Evolutionary conservation across 2,113 vertebrate genomes (phyloP), one percentile per base, ranked within the genome.

Genomic region (Saccopteryx bilineata): DNA sequence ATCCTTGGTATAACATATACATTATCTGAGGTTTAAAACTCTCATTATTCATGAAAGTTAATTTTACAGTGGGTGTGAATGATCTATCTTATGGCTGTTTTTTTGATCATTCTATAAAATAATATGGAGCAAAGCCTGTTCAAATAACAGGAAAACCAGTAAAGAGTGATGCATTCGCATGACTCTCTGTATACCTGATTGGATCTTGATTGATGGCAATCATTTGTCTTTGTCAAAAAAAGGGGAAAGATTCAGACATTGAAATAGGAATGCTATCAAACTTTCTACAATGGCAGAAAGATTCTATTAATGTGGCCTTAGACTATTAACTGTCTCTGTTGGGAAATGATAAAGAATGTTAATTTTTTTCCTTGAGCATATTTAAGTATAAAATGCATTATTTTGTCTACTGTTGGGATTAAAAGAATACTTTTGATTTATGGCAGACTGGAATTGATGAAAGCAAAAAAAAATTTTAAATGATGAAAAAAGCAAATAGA

Each of bases 161-260:
- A 98, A 98, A 98, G 98, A 98, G 98, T 98, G 98, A 98, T 98
- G 98, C 98, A 97, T 98, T 98, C 92, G 96, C 98, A 97, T 98
- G 98, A 98, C 98, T 98, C 98, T 98, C 95, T 98, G 97, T 98
- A 98, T 98, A 98, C 98, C 95, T 97, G 98, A 99, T 98, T 99
- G 98, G 98, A 99, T 99, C 98, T 98, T 99, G 99, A 99, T 99
- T 99, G 99, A 99, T 99, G 99, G 98, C 98, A 99, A 98, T 99
- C 98, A 98, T 99, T 99, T 99, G 98, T 99, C 99, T 98, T 98
- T 98, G 99, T 99, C 99, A 98, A 98, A 98, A 98, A 95, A 98
- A 98, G 96, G 98, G 98, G 98, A 99, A 98, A 98, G 98, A 99
- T 99, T 96, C 98, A 98, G 98, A 98, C 99, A 98, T 99, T 98